Evolutionary conservation across 1,140 invertebrate genomes (phyloP), one percentile per base, ranked within the genome.

Genomic region (Brachystomella parvula): DNA sequence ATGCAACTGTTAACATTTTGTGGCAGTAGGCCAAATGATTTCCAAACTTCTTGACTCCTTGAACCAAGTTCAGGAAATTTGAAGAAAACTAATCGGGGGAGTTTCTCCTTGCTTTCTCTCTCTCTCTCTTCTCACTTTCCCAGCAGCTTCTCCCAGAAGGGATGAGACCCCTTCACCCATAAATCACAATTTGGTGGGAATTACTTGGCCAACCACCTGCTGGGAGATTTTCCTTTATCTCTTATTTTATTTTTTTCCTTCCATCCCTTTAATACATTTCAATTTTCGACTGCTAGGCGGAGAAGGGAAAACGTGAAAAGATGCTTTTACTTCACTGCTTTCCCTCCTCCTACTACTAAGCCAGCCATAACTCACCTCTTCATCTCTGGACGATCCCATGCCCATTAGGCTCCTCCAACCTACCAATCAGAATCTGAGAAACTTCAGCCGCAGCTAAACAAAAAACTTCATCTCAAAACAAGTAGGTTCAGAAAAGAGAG

Each of bases 111-210:
- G 31, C 21, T 15, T 49, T 33, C 57, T 58, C 57, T 24, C 57
- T 39, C 57, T 26, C 30, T 39, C 60, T 15, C 32, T 61, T 61
- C 47, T 39, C 2, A 24, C 60, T n/a, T 29, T 49, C 24, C 32
- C 39, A 29, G 32, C 26, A 47, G 44, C 44, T 61, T 61, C 24
- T 39, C 30, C 39, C 28, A 3, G 30, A n/a, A 63, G 30, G 30
- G 29, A 47, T 61, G n/a, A n/a, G n/a, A n/a, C n/a, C n/a, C n/a
- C n/a, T n/a, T n/a, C n/a, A n/a, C n/a, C n/a, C 67, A 72, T 72
- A 72, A 72, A 72, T 72, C 70, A 72, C 70, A 72, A 72, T 72
- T 72, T 72, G 70, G 70, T 69, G 67, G 44, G 65, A 64, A 72
- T 72, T 72, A 72, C 70, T 69, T 69, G 67, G 65, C 70, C 67